A percentile compares a stretch with the other conserved stretches of the same genome.
phyloP scores from a whole-genome alignment of 2,888 invertebrate genomes.

The Hemaris fuciformis region DNA sequence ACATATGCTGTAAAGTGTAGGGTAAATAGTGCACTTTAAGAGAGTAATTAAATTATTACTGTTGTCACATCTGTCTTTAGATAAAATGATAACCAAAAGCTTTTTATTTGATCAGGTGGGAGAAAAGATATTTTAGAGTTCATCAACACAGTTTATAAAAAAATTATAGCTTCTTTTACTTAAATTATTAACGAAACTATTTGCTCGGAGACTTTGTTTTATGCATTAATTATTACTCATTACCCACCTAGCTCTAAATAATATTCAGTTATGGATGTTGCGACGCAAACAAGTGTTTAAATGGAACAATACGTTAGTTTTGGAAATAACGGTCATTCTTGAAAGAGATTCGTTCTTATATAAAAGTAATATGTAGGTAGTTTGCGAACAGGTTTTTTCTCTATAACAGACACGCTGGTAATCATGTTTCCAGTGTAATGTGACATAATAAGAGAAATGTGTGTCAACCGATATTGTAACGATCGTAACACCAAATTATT shows the following conservation, averaged over 20 bases:
- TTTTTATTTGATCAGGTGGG: neutral
- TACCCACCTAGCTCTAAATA: neutral
- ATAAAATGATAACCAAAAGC: neutral
- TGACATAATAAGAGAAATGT: conserved; percentile 66
- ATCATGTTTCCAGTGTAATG: conserved; percentile 37
- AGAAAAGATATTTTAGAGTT: neutral
- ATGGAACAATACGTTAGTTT: neutral
- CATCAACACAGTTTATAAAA: too few species aligned
- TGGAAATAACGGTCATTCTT: neutral
- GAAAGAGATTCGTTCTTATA: conserved; percentile 19
- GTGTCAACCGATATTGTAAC: conserved; percentile 45
- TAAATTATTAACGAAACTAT: too few species aligned
- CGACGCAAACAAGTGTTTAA: neutral
- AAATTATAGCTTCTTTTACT: too few species aligned
- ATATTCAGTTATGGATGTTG: too few species aligned
- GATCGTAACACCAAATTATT: conserved; percentile 35
- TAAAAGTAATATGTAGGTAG: conserved; percentile 46
- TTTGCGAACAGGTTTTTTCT: conserved; percentile 42
- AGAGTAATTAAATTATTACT: neutral
- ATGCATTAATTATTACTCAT: too few species aligned
- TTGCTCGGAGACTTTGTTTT: too few species aligned
- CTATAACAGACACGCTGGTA: conserved; percentile 33
- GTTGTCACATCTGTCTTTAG: neutral
- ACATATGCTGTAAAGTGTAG: too few species aligned
- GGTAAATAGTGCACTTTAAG: neutral